Evolutionary conservation across 1,140 invertebrate genomes (phyloP), one percentile per base, ranked within the genome.

Genomic region (Drosophila arizonae): DNA sequence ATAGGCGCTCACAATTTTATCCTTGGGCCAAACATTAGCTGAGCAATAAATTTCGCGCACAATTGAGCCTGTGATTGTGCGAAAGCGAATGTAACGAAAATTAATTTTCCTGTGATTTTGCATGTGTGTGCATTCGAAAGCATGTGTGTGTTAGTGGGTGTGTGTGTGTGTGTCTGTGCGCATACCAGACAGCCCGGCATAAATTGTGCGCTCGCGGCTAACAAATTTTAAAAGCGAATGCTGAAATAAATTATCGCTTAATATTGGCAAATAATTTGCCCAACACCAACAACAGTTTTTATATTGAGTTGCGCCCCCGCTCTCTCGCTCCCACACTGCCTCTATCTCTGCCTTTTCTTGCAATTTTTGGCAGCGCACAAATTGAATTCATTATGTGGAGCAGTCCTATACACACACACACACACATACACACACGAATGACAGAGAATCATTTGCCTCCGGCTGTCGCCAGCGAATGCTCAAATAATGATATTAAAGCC

Each of bases 161-260:
- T 33, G 8, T 10, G 28, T 55, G 17, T 50, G 41, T 30, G 11
- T 57, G 45, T 57, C 17, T 41, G 6, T 61, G 55, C 64, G 46
- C 62, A 17, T 13, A 41, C n/a, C 39, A 24, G 63, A 33, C 45
- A 58, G 63, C 52, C 46, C 69, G 55, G 67, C 63, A 84, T 88
- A 88, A 82, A 88, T 88, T 88, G 57, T 64, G 17, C 55, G 84
- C 84, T 72, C 73, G 76, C 61, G 79, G 84, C 70, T 65, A 79
- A 82, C 60, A 82, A 88, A 82, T 77, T 88, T 87, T 67, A 72
- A 88, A 82, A 64, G 76, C 72, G 67, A 87, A 84, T 87, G 71
- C 66, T 72, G 77, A 88, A 88, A 88, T 88, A 88, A 88, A 88
- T 88, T 88, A 88, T 88, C 84, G 77, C 81, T 80, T 88, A 88